Evolutionary conservation across 2,113 vertebrate species (phyloP), one percentile per base, ranked within the genome.

Genomic region (Seriola aureovittata): DNA sequence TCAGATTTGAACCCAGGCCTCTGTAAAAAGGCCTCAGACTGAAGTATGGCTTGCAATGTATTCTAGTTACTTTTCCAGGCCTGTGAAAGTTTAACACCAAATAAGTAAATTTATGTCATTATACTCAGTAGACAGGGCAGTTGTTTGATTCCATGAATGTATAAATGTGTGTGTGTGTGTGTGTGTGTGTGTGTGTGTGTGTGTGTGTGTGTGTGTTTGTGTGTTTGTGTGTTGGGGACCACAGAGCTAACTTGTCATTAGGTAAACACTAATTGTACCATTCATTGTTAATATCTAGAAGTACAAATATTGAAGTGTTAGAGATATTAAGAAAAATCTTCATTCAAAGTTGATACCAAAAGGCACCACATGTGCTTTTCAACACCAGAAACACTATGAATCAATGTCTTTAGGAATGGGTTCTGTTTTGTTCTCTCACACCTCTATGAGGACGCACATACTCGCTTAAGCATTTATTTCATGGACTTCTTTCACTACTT

Each of bases 401-500:
- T 62, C 32, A 63, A 2, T 38, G 0, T 38, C 44, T 50, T 54
- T 25, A 14, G 17, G 16, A 44, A 42, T 19, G 54, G 63, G 12
- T 32, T 46, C 4, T 1, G 16, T 67, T 67, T 46, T 57, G 42
- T 29, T 48, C 7, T 58, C 16, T 25, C 44, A n/a, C 16, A 68
- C 10, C 13, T 19, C 5, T 34, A 12, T 5, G 16, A 52, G 44
- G 23, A 32, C 19, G 2, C 29, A 29, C 2, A 29, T 29, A 29
- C 63, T 54, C 3, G 16, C 23, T 29, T 1, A 25, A 21, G 3
- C 13, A 29, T 58, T 14, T 32, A 44, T 60, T 48, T 63, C 12
- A 57, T 54, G 23, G 46, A 23, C 46, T 16, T n/a, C 23, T 52
- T 66, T 65, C 57, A 75, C 52, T 60, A 54, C 23, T 66, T 62